Evolutionary conservation across 1,140 invertebrate genomes (phyloP).

Genomic region (Eupristina koningsbergeri): DNA sequence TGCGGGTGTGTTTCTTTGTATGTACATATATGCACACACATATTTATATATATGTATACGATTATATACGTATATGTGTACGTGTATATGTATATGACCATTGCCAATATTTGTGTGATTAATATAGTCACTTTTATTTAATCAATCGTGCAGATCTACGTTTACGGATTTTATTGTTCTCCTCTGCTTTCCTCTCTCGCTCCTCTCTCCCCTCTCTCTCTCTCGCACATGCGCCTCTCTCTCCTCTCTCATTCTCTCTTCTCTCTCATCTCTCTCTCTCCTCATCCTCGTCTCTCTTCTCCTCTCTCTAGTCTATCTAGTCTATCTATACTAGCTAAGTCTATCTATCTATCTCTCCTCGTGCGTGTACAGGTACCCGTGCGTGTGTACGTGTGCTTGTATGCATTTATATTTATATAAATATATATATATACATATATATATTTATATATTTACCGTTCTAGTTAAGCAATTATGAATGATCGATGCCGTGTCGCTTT

Average conservation of each 20-base stretch:
- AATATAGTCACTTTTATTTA: background rate
- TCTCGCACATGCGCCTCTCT: too few relatives aligned
- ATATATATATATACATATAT: background rate
- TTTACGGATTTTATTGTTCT: background rate
- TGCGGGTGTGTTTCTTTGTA: conserved; percentile 52
- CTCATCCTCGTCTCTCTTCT: too few relatives aligned
- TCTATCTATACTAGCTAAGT: too few relatives aligned
- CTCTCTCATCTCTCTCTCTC: too few relatives aligned
- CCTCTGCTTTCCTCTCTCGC: too few relatives aligned
- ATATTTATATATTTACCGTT: conserved; percentile 3
- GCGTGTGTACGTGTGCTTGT: too few relatives aligned
- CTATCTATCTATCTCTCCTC: too few relatives aligned
- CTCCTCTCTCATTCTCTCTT: too few relatives aligned
- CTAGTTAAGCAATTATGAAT: conserved; percentile 14
- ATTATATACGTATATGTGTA: conserved; percentile 52
- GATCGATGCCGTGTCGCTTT: background rate
- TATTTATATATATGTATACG: conserved; percentile 53
- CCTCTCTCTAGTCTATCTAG: too few relatives aligned
- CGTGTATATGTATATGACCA: conserved; percentile 42
- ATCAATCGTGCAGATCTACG: too few relatives aligned
- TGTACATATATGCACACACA: conserved; percentile 43
- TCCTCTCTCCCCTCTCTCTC: too few relatives aligned
- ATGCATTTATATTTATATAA: background rate
- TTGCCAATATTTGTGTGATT: background rate
- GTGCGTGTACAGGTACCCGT: too few relatives aligned